A percentile compares a stretch with the other conserved stretches of the same genome.
Evolutionary conservation across 2,888 invertebrate species (phyloP).

Genomic region (Nysson spinosus): DNA sequence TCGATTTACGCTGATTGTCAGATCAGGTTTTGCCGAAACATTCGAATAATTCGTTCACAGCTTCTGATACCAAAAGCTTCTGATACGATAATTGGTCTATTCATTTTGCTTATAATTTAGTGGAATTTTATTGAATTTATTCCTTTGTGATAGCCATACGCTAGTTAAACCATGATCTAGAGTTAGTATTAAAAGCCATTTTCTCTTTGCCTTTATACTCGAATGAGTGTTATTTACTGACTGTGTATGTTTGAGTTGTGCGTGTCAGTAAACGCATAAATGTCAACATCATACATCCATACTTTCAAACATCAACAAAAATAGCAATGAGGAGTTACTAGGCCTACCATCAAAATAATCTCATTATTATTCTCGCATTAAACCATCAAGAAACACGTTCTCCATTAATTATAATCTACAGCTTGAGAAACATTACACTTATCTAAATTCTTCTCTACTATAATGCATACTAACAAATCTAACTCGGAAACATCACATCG

Average conservation of each 20-base stretch:
- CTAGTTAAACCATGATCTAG: constrained; percentile 32
- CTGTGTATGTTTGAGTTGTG: constrained; percentile 37
- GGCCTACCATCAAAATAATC: no score
- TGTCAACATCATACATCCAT: constrained; percentile 18
- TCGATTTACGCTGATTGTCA: constrained; percentile 26
- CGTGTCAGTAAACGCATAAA: constrained; percentile 28
- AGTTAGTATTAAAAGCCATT: constrained; percentile 37
- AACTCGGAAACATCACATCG: no score
- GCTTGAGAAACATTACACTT: no score
- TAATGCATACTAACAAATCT: no score
- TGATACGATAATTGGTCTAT: constrained; percentile 29
- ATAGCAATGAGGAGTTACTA: neutral
- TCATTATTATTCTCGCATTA: no score
- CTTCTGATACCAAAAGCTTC: constrained; percentile 37
- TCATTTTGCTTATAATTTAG: constrained; percentile 48
- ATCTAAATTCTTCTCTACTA: no score
- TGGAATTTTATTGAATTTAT: constrained; percentile 34
- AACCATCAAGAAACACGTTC: no score
- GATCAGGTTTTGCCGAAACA: constrained; percentile 70
- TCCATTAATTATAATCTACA: no score
- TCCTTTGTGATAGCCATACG: constrained; percentile 21
- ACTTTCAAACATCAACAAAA: neutral
- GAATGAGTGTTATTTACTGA: constrained; percentile 39
- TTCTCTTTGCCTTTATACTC: constrained; percentile 35
- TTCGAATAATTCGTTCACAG: constrained; percentile 56